Conservation (phyloP, 2,888 invertebrate species). For the Drosophila paramelanica region DNA sequence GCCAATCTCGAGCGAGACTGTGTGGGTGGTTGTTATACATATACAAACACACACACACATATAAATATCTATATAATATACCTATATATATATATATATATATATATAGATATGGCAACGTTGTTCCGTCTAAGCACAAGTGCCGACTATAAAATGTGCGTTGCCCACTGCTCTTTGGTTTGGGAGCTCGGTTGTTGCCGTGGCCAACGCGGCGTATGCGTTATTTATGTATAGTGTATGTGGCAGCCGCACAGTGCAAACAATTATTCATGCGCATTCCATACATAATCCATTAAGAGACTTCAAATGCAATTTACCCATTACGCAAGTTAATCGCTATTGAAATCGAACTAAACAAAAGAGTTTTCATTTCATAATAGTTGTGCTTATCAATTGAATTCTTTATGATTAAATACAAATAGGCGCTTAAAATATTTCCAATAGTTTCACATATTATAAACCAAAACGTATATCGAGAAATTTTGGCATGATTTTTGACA, state of each 20-base stretch:
- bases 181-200: constrained; percentile 15
- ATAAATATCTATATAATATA: constrained; percentile 11
- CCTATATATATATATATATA: constrained; percentile 10
- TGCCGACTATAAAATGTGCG: constrained; percentile 61
- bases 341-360: constrained; percentile 21
- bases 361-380: constrained; percentile 3
- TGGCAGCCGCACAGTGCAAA: constrained; percentile 21
- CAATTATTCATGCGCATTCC: constrained; percentile 51
- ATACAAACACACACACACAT: constrained; percentile 5
- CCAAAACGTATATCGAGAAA: too few relatives aligned
- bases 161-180: not conserved
- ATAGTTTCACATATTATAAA: not conserved
- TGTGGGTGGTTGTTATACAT: constrained; percentile 47
- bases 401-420: not conserved
- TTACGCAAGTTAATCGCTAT: constrained; percentile 45
- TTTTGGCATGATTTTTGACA: too few relatives aligned
- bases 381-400: not conserved
- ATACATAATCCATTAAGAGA: constrained; percentile 54
- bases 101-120: constrained; percentile 38
- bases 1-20: constrained; percentile 72
- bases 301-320: constrained; percentile 39
- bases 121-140: constrained; percentile 52
- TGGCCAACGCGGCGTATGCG: constrained; percentile 66
- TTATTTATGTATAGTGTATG: constrained; percentile 54
- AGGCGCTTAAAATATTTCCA: not conserved